Conservation (phyloP, 2,888 invertebrate species). For the Athrips mouffetella region DNA sequence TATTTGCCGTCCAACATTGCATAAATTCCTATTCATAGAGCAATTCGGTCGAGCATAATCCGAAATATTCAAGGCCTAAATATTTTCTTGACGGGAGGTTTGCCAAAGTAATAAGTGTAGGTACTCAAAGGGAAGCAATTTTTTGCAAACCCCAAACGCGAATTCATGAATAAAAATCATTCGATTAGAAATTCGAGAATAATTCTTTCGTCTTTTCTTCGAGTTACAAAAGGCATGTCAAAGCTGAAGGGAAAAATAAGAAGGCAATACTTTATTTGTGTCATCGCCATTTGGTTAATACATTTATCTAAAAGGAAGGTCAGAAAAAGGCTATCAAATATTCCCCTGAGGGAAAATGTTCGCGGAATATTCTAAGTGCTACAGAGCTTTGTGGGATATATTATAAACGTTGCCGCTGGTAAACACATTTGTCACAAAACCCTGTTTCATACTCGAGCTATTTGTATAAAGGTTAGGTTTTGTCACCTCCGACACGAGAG, state of each 20-base stretch:
- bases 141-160: conserved; percentile 10
- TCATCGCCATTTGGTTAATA: conserved; percentile 17
- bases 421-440: conserved; percentile 52
- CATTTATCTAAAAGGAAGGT: conserved; percentile 19
- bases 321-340: conserved; percentile 16
- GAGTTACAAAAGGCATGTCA: conserved; percentile 17
- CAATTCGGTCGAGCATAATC: conserved; percentile 5
- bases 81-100: conserved; percentile 9
- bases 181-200: conserved; percentile 18
- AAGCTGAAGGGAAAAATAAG: conserved; percentile 13
- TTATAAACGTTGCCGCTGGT: conserved; percentile 27
- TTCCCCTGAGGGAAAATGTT: conserved; percentile 13
- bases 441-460: conserved; percentile 21
- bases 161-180: conserved; percentile 18
- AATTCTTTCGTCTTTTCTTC: conserved; percentile 15
- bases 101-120: conserved; percentile 11
- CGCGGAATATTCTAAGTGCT: conserved; percentile 15
- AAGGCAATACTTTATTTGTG: conserved; percentile 17
- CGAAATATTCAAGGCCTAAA: conserved; percentile 10
- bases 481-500: conserved; percentile 5
- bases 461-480: conserved; percentile 9
- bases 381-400: conserved; percentile 15
- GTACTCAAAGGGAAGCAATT: conserved; percentile 7
- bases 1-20: conserved; percentile 2
- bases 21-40: conserved; percentile 12